phyloP scores from a whole-genome alignment of 1,140 invertebrate genomes.

The Varroa destructor region DNA sequence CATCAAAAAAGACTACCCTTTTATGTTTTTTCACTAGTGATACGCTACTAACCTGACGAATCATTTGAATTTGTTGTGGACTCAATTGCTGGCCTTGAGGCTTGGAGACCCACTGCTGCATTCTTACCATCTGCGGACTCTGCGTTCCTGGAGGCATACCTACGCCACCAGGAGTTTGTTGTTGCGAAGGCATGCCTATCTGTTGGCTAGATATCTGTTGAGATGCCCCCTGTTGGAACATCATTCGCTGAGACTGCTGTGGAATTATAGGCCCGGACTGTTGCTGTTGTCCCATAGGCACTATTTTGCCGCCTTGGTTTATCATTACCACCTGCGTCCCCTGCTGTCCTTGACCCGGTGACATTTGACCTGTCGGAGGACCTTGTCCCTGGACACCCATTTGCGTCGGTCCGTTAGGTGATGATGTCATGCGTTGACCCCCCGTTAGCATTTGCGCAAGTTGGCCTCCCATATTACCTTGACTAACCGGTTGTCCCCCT shows the following conservation, averaged over 20 bases:
- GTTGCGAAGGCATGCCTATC: constrained; percentile 32
- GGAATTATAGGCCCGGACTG: constrained; percentile 48
- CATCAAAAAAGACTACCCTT: no score
- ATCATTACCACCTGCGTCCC: constrained; percentile 7
- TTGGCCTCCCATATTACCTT: constrained; percentile 10
- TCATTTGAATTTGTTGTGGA: constrained; percentile 38
- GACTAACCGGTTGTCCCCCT: no score
- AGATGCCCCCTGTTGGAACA: constrained; percentile 36
- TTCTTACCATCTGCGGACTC: constrained; percentile 28
- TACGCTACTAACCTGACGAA: constrained; percentile 7
- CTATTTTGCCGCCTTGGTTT: constrained; percentile 6
- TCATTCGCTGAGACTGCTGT: constrained; percentile 38
- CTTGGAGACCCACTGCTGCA: constrained; percentile 32
- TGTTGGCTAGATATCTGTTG: constrained; percentile 27
- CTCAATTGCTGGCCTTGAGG: constrained; percentile 40
- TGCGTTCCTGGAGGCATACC: constrained; percentile 30
- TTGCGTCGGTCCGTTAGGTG: constrained; percentile 10
- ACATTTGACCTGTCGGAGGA: background rate
- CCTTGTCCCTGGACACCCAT: background rate
- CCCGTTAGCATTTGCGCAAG: constrained; percentile 8
- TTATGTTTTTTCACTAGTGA: background rate
- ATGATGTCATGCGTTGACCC: background rate
- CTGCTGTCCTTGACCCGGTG: background rate
- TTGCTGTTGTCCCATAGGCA: constrained; percentile 37
- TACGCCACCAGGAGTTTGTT: constrained; percentile 35